Base-by-base conservation (phyloP, 2,888 invertebrate species). In the Cantharis rufa region DNA sequence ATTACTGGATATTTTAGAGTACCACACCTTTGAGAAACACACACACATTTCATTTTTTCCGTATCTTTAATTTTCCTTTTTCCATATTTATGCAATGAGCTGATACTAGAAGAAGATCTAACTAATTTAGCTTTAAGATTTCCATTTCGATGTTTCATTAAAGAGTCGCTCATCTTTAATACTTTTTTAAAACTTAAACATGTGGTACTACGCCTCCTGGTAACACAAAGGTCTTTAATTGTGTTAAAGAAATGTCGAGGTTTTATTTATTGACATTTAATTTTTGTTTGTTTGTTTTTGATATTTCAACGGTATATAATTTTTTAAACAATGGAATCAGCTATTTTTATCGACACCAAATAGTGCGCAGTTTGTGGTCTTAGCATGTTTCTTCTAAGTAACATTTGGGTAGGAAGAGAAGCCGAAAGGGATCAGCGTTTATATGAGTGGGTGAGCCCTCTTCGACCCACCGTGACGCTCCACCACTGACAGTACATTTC, bases 1-100 rank as follows among this genome's bases (percentile, higher is more conserved):
- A 93, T 91, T 68, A 90, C 87, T 75, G 93, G 93, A 86, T 93
- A 93, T 85, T 92, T 92, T 79, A 91, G 90, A 80, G 90, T 88
- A 80, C 90, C 90, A 85, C 90, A 90, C 87, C 90, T 89, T 87
- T 90, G 90, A 81, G 92, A 91, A 79, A 91, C 88, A 86, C 92
- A 92, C 83, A 91, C 90, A 88, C 92, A 92, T 89, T 90, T 91
- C 84, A 90, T 77, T 77, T 73, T 82, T 81, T 66, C 64, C 13
- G 3, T 11, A 15, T 79, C 75, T 15, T 77, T 75, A 10, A 87
- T 87, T 89, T 89, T 78, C 76, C 76, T 80, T 74, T 71, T 77
- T 11, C 74, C 73, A 27, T 48, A 32, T 27, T 78, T 75, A 15
- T 48, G 71, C 24, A 72, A 32, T 77, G 27, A 72, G n/a, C 18